Base-by-base conservation (phyloP, 30 jellyfish, hydroid and myxozoan genomes). In the Aurelia sp. region DNA sequence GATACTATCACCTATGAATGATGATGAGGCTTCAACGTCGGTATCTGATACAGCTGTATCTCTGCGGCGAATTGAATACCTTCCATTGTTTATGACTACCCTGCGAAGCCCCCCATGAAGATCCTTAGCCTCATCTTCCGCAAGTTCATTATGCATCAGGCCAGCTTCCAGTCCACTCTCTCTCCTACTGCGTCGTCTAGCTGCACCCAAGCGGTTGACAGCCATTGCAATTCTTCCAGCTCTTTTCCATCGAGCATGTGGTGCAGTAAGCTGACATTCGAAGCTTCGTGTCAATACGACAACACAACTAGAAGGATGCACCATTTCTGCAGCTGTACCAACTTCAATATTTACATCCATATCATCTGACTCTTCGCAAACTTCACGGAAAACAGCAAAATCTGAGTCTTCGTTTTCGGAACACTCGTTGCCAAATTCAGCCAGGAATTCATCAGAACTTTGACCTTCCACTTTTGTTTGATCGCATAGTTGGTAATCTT, bases 271-370 rank as follows among this genome's bases (percentile, higher is more conserved):
- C 2, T 44, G 50, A 22, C 62, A 74, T 65, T 84, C 93, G 52
- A 84, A 84, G 31, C 93, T 72, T 55, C 93, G 61, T 35, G 93
- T 84, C 10, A 84, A 62, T 4, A 63, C 67, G 63, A 84, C 93
- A 31, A 84, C 71, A 21, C 74, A 19, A 53, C 71, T 82, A 18
- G 64, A 41, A 3, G 30, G 55, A 38, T 67, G 48, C 21, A 55
- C 38, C 87, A 84, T n/a, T 65, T 84, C 93, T 20, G 93, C 93
- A 16, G 78, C 86, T 8, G 88, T 84, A 1, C 88, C 93, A 50
- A 84, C 51, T 52, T 84, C 93, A 60, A 84, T 63, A 31, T 22
- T 38, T 58, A 84, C 76, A 67, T 72, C 88, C 67, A 84, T 63
- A 20, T 84, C 93, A n/a, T 41, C 52, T 20, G 72, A 55, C 24